Conservation (phyloP, 2,888 invertebrate species). For the Epinotia bilunana region DNA sequence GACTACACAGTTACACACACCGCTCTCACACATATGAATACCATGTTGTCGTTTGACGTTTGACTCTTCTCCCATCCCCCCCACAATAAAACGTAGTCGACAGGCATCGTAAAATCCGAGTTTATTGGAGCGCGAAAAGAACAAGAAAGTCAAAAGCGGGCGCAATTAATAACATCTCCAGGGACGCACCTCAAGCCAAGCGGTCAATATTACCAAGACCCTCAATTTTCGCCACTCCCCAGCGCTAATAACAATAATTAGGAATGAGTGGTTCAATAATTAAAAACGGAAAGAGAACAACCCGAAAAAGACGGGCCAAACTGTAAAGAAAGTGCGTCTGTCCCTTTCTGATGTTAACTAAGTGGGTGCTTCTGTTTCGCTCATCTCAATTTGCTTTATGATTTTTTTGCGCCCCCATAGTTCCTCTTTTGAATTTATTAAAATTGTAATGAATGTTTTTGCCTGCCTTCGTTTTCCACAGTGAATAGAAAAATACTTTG, state of each 20-base stretch:
- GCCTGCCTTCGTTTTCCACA: constrained; percentile 51
- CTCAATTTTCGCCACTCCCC: constrained; percentile 84
- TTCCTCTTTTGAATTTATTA: constrained; percentile 75
- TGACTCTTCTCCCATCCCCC: constrained; percentile 37
- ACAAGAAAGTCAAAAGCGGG: constrained; percentile 81
- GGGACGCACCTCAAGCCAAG: constrained; percentile 73
- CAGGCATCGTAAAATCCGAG: constrained; percentile 76
- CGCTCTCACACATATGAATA: not conserved
- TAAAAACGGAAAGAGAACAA: constrained; percentile 85
- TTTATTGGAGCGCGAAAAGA: constrained; percentile 80
- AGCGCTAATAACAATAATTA: constrained; percentile 85
- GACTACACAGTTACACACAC: constrained; percentile 55
- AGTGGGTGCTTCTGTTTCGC: constrained; percentile 56
- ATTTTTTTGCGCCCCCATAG: constrained; percentile 64
- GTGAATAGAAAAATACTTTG: not conserved
- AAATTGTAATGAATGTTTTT: constrained; percentile 62
- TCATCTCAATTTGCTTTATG: constrained; percentile 73
- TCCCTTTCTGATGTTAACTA: constrained; percentile 56
- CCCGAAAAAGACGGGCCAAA: constrained; percentile 72
- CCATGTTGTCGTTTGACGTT: not conserved
- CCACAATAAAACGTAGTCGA: constrained; percentile 51
- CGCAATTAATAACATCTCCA: constrained; percentile 81
- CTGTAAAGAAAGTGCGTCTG: constrained; percentile 63
- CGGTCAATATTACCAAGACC: constrained; percentile 83
- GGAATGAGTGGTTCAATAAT: constrained; percentile 86